Conservation (phyloP, 1,140 invertebrate genomes). For the Chironomus tepperi region DNA sequence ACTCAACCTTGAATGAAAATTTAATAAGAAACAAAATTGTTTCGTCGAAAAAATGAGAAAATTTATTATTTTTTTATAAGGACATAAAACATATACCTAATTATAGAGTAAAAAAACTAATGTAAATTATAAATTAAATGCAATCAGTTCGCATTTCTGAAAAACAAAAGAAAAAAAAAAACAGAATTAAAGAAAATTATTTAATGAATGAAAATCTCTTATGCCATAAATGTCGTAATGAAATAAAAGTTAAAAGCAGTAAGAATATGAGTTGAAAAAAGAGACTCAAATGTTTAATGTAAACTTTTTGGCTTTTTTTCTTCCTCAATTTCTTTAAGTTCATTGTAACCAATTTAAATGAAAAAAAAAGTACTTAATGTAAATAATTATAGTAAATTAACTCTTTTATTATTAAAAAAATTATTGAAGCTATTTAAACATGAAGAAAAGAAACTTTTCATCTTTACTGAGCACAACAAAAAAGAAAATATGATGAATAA, state of each 20-base stretch:
- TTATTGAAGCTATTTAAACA: conserved; percentile 10
- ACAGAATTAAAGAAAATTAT: not conserved
- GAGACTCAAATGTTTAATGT: no score
- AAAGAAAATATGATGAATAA: no score
- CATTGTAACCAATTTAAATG: no score
- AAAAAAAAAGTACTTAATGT: not conserved
- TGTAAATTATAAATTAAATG: conserved; percentile 8
- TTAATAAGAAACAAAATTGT: no score
- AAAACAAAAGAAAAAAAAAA: not conserved
- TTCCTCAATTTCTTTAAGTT: no score
- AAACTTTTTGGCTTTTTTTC: no score
- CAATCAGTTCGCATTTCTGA: conserved; percentile 12
- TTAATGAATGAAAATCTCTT: not conserved
- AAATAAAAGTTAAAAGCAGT: not conserved
- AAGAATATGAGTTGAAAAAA: not conserved
- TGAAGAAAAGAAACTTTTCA: not conserved
- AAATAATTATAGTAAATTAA: conserved; percentile 10
- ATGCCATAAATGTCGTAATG: conserved; percentile 4
- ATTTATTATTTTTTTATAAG: no score
- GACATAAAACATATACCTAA: not conserved
- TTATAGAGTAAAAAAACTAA: not conserved
- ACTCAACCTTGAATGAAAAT: no score
- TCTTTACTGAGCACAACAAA: no score
- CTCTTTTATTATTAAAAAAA: conserved; percentile 5
- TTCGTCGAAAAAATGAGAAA: no score